A percentile compares a stretch with the other conserved stretches of the same genome.
Evolutionary conservation across 2,888 invertebrate species (phyloP).

Genomic region (Drosophila prolongata): DNA sequence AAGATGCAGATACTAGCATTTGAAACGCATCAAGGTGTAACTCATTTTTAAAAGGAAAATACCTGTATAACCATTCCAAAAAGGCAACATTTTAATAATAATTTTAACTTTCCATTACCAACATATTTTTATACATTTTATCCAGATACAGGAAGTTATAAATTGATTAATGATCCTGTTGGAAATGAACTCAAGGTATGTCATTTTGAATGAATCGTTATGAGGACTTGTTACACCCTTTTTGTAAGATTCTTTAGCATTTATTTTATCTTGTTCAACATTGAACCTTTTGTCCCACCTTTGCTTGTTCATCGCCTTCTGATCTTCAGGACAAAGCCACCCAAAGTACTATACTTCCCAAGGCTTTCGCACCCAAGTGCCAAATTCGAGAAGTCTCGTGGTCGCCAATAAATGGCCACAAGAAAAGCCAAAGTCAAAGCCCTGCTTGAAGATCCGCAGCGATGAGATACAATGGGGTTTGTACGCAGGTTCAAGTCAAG

Average conservation of each 20-base stretch:
- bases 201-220: not conserved
- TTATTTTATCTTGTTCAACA: not conserved
- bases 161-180: not conserved
- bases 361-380: constrained; percentile 71
- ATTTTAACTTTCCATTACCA: no score
- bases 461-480: constrained; percentile 30
- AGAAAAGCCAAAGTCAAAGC: constrained; percentile 60
- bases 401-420: constrained; percentile 14
- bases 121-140: no score
- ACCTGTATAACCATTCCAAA: no score
- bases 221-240: not conserved
- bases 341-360: constrained; percentile 48
- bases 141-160: not conserved
- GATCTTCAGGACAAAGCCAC: constrained; percentile 25
- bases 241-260: no score
- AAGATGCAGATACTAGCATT: no score
- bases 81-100: no score
- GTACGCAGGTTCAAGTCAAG: constrained; percentile 24
- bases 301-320: not conserved
- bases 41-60: no score
- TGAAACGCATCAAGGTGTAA: no score
- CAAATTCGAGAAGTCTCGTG: constrained; percentile 46
- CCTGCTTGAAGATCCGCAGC: constrained; percentile 11
- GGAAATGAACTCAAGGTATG: no score
- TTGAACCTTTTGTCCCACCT: constrained; percentile 7